Percentiles rank a stretch among this genome's conserved stretches.
Evolutionary conservation across 2,888 invertebrate species (phyloP).

Genomic region (Lamellibrachia columna): DNA sequence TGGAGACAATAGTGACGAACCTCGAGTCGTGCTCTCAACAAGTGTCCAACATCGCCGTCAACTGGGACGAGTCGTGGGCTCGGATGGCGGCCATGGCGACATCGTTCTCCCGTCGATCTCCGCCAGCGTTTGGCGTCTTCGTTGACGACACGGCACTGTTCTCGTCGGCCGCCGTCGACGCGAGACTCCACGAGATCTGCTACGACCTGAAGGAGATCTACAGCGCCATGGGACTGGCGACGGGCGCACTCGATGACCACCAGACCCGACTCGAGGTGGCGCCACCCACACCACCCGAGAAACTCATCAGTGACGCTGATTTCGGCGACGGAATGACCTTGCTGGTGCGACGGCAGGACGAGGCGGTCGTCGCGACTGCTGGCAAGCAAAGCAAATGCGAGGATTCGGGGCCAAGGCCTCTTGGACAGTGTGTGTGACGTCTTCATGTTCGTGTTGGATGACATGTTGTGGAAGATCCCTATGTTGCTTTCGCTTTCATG

Average conservation of each 20-base stretch:
- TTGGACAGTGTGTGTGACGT: neutral
- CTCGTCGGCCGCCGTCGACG: conserved; percentile 30
- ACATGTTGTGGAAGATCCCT: neutral
- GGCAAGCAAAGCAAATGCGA: neutral
- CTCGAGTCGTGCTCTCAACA: conserved; percentile 36
- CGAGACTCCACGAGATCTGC: conserved; percentile 33
- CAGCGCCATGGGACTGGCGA: conserved; percentile 33
- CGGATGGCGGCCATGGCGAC: conserved; percentile 41
- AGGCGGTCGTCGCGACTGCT: neutral
- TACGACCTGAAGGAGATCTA: conserved; percentile 38
- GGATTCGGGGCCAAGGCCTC: neutral
- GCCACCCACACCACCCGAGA: neutral
- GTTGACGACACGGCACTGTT: conserved; percentile 37
- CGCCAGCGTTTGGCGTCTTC: conserved; percentile 36
- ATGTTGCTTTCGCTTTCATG: neutral
- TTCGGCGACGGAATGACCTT: neutral
- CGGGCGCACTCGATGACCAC: conserved; percentile 31
- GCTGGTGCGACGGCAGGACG: neutral
- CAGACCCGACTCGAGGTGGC: neutral
- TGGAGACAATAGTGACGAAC: conserved; percentile 39
- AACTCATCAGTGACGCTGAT: neutral
- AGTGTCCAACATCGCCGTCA: conserved; percentile 40
- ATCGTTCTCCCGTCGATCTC: conserved; percentile 39
- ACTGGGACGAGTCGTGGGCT: conserved; percentile 46
- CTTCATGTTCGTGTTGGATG: neutral